Evolutionary conservation across 2,888 invertebrate species (phyloP), one percentile per base, ranked within the genome.

Genomic region (Drosophila algonquin): DNA sequence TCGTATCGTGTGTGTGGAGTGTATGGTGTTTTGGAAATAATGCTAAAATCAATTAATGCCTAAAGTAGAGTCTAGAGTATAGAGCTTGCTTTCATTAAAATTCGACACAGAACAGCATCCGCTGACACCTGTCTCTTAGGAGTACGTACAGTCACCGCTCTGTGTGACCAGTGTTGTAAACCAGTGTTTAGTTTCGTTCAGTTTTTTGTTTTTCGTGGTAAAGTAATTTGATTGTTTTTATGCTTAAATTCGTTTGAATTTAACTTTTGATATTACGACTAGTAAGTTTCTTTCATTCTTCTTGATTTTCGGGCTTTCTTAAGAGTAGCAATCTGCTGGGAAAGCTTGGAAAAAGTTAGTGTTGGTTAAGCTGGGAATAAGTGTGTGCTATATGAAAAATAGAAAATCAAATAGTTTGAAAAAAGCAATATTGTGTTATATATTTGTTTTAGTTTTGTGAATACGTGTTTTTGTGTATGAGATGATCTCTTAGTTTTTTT

Each of bases 201-300:
- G 40, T 46, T 56, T 59, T 35, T 47, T 59, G 32, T 47, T 46
- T 50, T 50, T 68, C 53, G 45, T 32, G 73, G 18, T 74, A 68
- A 75, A 74, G 59, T 76, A 79, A 57, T 77, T 80, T 85, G 84
- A 85, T 85, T 85, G 84, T 85, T 70, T 87, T 80, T 71, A 76
- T 80, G 81, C 79, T 82, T 85, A 85, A 85, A 85, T 85, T 85
- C 85, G 87, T 76, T 81, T 75, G 83, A 84, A 87, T 85, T 87
- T 82, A 87, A 85, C 78, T 59, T 75, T 77, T 84, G 84, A 84
- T 84, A 85, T 80, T 63, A 63, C 44, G 44, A 84, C 57, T 80
- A 80, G 64, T 65, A 80, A 74, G 59, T 75, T 63, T 53, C 48
- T 61, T 70, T 57, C 47, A 27, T 48, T 52, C 21, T 44, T 51